Percentiles rank a stretch among this genome's conserved stretches.
phyloP scores from a whole-genome alignment of 2,888 invertebrate genomes.

The Octodonta nipae region DNA sequence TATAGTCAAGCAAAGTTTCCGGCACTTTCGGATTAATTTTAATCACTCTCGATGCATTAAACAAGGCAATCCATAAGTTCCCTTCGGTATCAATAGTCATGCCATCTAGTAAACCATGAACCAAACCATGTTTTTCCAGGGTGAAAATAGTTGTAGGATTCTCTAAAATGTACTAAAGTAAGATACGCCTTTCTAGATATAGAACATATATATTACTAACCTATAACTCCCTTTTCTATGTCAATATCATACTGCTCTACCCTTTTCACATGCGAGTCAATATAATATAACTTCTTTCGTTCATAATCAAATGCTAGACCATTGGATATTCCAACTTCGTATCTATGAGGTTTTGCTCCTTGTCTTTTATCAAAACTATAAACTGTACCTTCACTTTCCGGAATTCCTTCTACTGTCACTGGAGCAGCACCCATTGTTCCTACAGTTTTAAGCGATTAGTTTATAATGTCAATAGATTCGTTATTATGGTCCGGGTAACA shows the following conservation, averaged over 20 bases:
- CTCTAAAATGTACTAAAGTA: no score
- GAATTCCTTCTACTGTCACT: no score
- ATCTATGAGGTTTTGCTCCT: slow-evolving; percentile 16
- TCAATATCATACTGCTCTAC: slow-evolving; percentile 50
- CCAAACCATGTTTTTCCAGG: slow-evolving; percentile 33
- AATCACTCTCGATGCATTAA: slow-evolving; percentile 48
- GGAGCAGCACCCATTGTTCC: slow-evolving; percentile 24
- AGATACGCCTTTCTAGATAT: no score
- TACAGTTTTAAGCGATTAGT: no score
- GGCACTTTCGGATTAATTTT: slow-evolving; percentile 41
- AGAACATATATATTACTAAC: no score
- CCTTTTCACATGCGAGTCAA: slow-evolving; percentile 51
- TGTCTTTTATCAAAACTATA: slow-evolving; percentile 16
- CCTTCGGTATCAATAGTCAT: slow-evolving; percentile 70
- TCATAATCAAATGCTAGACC: slow-evolving; percentile 61
- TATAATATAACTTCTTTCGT: slow-evolving; percentile 58
- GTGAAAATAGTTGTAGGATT: slow-evolving; percentile 47
- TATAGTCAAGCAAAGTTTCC: slow-evolving; percentile 43
- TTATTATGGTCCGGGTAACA: no score
- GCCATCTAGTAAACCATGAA: slow-evolving; percentile 46
- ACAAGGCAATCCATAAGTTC: slow-evolving; percentile 66
- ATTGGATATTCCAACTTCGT: slow-evolving; percentile 36
- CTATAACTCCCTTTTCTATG: slow-evolving; percentile 38
- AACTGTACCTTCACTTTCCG: slow-evolving; percentile 15
- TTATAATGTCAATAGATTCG: no score